A percentile compares a stretch with the other conserved stretches of the same genome.
phyloP scores from a whole-genome alignment of 2,888 invertebrate species.

The Pantelozetes paolii region DNA sequence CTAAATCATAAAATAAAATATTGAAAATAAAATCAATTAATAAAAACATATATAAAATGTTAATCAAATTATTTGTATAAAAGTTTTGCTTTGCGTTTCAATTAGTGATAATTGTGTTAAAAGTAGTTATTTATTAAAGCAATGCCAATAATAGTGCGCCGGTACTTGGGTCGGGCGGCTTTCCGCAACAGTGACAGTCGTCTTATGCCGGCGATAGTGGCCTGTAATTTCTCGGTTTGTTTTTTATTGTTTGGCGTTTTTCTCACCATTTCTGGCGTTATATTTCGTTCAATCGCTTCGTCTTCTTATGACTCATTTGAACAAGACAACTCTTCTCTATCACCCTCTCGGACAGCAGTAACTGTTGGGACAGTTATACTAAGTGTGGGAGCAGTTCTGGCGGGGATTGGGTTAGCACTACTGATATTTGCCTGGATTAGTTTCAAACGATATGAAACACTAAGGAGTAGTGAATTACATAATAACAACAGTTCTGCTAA shows the following conservation, averaged over 20 bases:
- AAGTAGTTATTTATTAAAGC: no score
- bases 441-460: slow-evolving; percentile 9
- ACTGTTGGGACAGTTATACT: slow-evolving; percentile 9
- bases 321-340: background rate
- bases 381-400: background rate
- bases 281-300: background rate
- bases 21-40: no score
- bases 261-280: background rate
- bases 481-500: background rate
- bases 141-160: background rate
- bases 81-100: no score
- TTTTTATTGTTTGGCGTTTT: slow-evolving; percentile 7
- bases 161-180: slow-evolving; percentile 20
- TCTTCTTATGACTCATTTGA: background rate
- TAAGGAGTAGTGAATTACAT: background rate
- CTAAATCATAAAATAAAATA: no score
- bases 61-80: no score
- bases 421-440: slow-evolving; percentile 6
- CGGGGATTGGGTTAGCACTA: slow-evolving; percentile 1
- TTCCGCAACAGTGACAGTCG: background rate
- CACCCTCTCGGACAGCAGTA: background rate
- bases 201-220: background rate
- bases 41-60: no score
- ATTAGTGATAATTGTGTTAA: no score
- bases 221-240: slow-evolving; percentile 16